Evolutionary conservation across 2,113 vertebrate genomes (phyloP).

Genomic region (Periophthalmus modestus): DNA sequence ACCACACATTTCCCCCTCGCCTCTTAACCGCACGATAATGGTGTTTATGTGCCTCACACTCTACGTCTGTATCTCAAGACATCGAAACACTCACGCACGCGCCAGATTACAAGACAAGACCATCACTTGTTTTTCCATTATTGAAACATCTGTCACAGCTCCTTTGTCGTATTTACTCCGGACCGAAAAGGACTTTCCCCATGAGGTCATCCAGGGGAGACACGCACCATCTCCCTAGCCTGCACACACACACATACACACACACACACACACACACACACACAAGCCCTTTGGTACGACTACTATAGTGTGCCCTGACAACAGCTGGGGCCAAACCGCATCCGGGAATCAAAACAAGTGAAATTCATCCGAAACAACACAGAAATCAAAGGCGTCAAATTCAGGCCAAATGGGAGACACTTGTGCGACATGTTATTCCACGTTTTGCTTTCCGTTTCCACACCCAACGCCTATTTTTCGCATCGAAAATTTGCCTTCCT

Average conservation of each 20-base stretch:
- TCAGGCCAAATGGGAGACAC: background rate
- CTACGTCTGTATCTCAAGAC: constrained; percentile 12
- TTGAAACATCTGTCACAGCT: constrained; percentile 55
- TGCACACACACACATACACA: constrained; percentile 6
- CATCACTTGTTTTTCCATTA: constrained; percentile 48
- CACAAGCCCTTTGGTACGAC: background rate
- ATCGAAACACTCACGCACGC: constrained; percentile 20
- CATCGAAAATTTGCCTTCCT: constrained; percentile 13
- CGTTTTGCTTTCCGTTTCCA: constrained; percentile 16
- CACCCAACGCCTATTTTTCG: constrained; percentile 11
- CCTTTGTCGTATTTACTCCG: constrained; percentile 57
- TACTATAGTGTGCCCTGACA: background rate
- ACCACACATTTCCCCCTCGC: background rate
- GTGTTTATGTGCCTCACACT: constrained; percentile 10
- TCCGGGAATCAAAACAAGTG: constrained; percentile 12
- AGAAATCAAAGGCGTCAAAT: constrained; percentile 17
- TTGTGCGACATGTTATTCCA: background rate
- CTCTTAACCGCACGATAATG: background rate
- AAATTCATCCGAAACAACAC: constrained; percentile 25
- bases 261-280: too few species aligned
- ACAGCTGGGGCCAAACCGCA: constrained; percentile 15
- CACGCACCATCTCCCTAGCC: constrained; percentile 21
- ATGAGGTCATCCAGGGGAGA: constrained; percentile 58
- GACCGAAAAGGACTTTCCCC: constrained; percentile 58
- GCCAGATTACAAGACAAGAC: constrained; percentile 40